These are phyloP conservation scores for Siphamia tubifer DNA, from an alignment of 2,113 vertebrate species.

Conservation along the genomic window DNA sequence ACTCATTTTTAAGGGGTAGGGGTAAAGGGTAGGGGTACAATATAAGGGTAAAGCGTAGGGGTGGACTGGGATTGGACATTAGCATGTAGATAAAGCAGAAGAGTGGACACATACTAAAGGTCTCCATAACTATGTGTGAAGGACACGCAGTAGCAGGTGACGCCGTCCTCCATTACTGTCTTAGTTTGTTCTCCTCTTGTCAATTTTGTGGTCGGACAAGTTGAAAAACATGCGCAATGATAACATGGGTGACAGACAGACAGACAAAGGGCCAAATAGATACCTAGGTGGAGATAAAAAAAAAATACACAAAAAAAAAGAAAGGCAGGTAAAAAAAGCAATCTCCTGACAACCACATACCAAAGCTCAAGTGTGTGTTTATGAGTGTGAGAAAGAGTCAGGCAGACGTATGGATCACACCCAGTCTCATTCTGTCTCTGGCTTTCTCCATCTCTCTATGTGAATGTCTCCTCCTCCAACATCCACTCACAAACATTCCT, in stretches of 20 bases:
- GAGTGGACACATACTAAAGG: conserved; percentile 7
- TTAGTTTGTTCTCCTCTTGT: conserved; percentile 33
- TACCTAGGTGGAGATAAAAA: conserved; percentile 28
- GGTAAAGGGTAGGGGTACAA: too few species aligned
- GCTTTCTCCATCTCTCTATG: conserved; percentile 12
- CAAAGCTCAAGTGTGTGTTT: conserved; percentile 1
- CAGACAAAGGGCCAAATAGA: conserved; percentile 9
- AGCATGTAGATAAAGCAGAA: too few species aligned
- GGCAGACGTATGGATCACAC: not conserved
- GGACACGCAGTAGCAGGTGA: conserved; percentile 16
- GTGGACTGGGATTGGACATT: too few species aligned
- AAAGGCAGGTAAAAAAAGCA: conserved; percentile 5
- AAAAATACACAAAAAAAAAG: too few species aligned
- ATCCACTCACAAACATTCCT: conserved; percentile 21
- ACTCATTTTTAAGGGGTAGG: not conserved
- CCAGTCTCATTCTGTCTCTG: not conserved
- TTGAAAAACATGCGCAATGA: conserved; percentile 22
- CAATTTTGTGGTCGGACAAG: conserved; percentile 30
- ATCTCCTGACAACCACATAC: not conserved
- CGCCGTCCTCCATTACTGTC: conserved; percentile 32
- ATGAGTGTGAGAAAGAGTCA: not conserved
- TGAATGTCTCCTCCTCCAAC: not conserved
- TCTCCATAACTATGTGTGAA: conserved; percentile 51
- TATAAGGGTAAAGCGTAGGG: too few species aligned
- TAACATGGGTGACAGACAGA: conserved; percentile 35